These are phyloP conservation scores for Lasioglossum zephyrum DNA, from an alignment of 2,888 invertebrate genomes.

Conservation along the genomic window DNA sequence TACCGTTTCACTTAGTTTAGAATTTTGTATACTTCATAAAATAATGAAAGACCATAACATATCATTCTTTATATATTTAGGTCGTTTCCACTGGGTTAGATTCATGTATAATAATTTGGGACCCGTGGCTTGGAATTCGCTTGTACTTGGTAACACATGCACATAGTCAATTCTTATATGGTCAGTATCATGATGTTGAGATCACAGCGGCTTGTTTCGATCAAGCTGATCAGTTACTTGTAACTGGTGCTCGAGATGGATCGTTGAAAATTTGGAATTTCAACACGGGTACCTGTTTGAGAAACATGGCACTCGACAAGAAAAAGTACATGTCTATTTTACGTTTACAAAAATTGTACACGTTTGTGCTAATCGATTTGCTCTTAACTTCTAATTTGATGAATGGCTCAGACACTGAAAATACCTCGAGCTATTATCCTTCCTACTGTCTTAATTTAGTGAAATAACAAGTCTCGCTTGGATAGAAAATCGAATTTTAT, in stretches of 20 bases:
- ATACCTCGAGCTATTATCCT: background rate
- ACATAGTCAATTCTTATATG: conserved; percentile 89
- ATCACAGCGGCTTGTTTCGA: conserved; percentile 92
- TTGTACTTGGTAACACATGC: conserved; percentile 89
- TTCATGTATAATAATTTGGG: conserved; percentile 93
- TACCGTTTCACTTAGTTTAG: conserved; percentile 54
- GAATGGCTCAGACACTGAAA: no score
- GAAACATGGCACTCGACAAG: conserved; percentile 88
- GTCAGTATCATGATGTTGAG: conserved; percentile 88
- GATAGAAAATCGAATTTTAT: conserved; percentile 87
- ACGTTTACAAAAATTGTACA: background rate
- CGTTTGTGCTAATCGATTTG: background rate
- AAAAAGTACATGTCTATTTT: conserved; percentile 85
- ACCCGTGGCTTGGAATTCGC: conserved; percentile 89
- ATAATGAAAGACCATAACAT: background rate
- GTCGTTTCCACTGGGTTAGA: conserved; percentile 92
- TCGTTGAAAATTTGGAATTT: conserved; percentile 94
- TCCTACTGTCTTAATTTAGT: conserved; percentile 67
- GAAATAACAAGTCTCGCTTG: conserved; percentile 86
- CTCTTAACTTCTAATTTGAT: background rate
- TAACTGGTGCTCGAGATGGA: conserved; percentile 93
- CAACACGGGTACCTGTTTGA: conserved; percentile 90
- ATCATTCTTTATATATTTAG: conserved; percentile 67
- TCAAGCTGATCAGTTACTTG: conserved; percentile 89
- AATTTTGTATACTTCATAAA: background rate